Conservation (phyloP, 2,888 invertebrate species). For the Drosophila mettleri region DNA sequence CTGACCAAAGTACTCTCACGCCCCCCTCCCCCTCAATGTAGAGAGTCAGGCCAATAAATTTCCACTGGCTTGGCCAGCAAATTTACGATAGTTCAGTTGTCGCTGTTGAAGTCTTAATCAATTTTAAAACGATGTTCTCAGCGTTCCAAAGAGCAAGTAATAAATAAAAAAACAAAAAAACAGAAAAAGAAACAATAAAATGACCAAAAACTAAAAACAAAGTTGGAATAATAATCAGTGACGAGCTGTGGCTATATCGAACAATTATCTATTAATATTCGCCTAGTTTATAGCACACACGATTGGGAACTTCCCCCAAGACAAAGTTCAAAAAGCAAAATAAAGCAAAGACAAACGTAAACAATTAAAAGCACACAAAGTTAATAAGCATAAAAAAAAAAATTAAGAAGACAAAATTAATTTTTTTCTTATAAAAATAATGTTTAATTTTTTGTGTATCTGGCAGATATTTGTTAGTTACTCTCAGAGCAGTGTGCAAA, state of each 20-base stretch:
- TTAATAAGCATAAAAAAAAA: no score
- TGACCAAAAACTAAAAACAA: background rate
- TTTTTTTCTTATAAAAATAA: no score
- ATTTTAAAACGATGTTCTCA: conserved; percentile 53
- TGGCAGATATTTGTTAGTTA: no score
- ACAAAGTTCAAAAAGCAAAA: background rate
- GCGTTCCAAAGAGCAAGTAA: conserved; percentile 10
- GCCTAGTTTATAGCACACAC: conserved; percentile 10
- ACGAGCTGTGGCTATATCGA: no score
- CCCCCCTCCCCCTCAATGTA: background rate
- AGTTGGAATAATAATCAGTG: background rate
- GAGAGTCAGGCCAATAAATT: conserved; percentile 18
- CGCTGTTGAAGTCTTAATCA: conserved; percentile 33
- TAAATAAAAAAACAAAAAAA: conserved; percentile 2
- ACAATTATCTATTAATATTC: conserved; percentile 22
- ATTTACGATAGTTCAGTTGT: conserved; percentile 31
- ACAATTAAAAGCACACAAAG: background rate
- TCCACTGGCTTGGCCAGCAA: conserved; percentile 3
- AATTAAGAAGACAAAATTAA: background rate
- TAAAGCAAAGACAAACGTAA: background rate
- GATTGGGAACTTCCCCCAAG: conserved; percentile 14
- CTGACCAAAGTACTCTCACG: background rate
- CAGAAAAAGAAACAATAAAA: background rate
- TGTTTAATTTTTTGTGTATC: no score
- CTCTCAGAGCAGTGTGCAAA: no score